phyloP scores from a whole-genome alignment of 1,140 invertebrate genomes.

The Dinothrombium tinctorium region DNA sequence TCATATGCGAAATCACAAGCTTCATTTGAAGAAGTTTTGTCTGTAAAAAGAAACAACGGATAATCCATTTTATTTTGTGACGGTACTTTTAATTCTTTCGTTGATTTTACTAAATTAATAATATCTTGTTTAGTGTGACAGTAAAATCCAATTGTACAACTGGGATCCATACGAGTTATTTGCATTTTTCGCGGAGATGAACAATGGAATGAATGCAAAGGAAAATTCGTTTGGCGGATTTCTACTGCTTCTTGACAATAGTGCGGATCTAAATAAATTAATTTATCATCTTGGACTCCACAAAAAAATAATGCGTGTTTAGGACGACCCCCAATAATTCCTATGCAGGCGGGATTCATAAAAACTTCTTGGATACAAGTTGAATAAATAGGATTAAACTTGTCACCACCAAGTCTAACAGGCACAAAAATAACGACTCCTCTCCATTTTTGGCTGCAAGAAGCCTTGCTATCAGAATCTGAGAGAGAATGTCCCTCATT shows the following conservation, averaged over 20 bases:
- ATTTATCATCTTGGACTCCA: constrained; percentile 68
- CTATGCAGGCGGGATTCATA: constrained; percentile 52
- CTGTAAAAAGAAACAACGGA: constrained; percentile 51
- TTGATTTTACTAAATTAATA: constrained; percentile 17
- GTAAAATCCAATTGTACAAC: constrained; percentile 73
- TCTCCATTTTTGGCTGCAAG: constrained; percentile 40
- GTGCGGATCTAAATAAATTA: constrained; percentile 77
- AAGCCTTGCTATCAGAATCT: too few species aligned
- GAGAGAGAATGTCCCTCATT: too few species aligned
- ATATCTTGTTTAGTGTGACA: constrained; percentile 48
- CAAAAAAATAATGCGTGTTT: constrained; percentile 78
- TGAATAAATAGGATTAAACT: constrained; percentile 55
- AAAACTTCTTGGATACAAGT: constrained; percentile 50
- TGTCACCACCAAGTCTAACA: constrained; percentile 54
- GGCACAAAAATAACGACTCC: constrained; percentile 59
- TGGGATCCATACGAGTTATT: constrained; percentile 71
- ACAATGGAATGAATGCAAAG: constrained; percentile 48
- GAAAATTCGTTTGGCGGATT: constrained; percentile 19
- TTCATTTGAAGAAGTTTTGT: constrained; percentile 30
- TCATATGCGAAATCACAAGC: constrained; percentile 4
- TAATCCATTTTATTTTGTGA: constrained; percentile 34
- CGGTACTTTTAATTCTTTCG: constrained; percentile 29
- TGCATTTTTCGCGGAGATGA: constrained; percentile 59
- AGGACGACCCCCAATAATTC: constrained; percentile 69
- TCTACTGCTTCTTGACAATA: constrained; percentile 73